These are phyloP conservation scores for Lottia gigantea DNA, from an alignment of 2,888 invertebrate genomes.

Conservation along the genomic window DNA sequence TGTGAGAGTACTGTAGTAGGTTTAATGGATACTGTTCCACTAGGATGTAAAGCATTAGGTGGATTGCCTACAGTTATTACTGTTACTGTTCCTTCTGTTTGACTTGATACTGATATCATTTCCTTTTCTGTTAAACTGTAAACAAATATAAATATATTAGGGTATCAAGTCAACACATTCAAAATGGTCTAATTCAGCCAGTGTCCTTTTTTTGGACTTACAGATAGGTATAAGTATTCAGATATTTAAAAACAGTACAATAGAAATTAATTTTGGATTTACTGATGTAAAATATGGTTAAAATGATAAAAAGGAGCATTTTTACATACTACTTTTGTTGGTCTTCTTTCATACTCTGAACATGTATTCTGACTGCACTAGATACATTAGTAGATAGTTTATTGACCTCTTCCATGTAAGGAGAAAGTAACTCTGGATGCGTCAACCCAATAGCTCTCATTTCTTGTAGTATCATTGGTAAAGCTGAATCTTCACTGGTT, in stretches of 20 bases:
- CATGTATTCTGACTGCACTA: slow-evolving; percentile 64
- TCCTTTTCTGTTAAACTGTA: slow-evolving; percentile 42
- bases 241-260: neutral
- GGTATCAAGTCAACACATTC: neutral
- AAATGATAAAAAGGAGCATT: neutral
- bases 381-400: slow-evolving; percentile 71
- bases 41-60: slow-evolving; percentile 48
- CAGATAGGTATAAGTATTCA: no score
- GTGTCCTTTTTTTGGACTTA: no score
- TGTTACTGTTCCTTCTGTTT: slow-evolving; percentile 64
- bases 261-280: neutral
- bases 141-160: neutral
- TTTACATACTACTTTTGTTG: slow-evolving; percentile 54
- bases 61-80: slow-evolving; percentile 65
- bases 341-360: slow-evolving; percentile 68
- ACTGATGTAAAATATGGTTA: neutral
- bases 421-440: slow-evolving; percentile 83
- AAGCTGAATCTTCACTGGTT: slow-evolving; percentile 78
- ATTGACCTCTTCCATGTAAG: slow-evolving; percentile 80
- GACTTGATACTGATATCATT: slow-evolving; percentile 58
- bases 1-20: slow-evolving; percentile 41
- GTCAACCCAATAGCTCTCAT: slow-evolving; percentile 84
- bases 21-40: slow-evolving; percentile 51
- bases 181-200: no score
- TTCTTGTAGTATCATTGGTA: slow-evolving; percentile 82